These are phyloP conservation scores for Dasysyrphus tricinctus DNA, from an alignment of 2,888 invertebrate genomes.

Conservation along the genomic window DNA sequence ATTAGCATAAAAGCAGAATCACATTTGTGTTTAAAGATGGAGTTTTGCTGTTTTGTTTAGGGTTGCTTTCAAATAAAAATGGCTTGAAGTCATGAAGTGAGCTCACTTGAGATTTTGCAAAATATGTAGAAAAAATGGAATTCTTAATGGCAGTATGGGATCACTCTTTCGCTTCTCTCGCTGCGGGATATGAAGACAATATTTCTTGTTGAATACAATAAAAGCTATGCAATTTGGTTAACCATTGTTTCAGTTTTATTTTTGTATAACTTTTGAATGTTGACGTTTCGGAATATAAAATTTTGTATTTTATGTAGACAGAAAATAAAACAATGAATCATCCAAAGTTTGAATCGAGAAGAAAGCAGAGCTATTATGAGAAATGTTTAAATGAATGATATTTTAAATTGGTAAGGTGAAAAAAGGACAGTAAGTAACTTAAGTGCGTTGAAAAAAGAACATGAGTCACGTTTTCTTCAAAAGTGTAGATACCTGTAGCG, in stretches of 20 bases:
- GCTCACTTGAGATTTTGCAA: slow-evolving; percentile 52
- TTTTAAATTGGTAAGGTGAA: too few species aligned
- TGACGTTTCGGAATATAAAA: slow-evolving; percentile 12
- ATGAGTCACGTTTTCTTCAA: too few species aligned
- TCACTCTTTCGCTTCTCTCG: neutral
- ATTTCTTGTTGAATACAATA: neutral
- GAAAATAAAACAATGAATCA: neutral
- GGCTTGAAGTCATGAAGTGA: slow-evolving; percentile 24
- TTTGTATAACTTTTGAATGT: slow-evolving; percentile 3
- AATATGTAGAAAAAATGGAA: slow-evolving; percentile 49
- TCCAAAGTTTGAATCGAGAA: too few species aligned
- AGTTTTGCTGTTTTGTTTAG: slow-evolving; percentile 55
- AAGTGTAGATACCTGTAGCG: too few species aligned
- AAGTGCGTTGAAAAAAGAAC: too few species aligned
- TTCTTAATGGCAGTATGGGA: slow-evolving; percentile 45
- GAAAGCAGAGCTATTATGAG: neutral
- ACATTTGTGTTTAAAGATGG: slow-evolving; percentile 59
- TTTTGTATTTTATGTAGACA: neutral
- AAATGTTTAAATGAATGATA: too few species aligned
- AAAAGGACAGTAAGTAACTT: too few species aligned
- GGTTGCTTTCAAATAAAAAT: slow-evolving; percentile 49
- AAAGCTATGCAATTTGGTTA: neutral
- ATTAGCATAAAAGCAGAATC: slow-evolving; percentile 71
- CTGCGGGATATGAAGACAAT: slow-evolving; percentile 16
- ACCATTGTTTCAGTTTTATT: neutral